These are phyloP conservation scores for Spheniscus humboldti DNA, from an alignment of 2,797 vertebrate species.

Conservation along the genomic window DNA sequence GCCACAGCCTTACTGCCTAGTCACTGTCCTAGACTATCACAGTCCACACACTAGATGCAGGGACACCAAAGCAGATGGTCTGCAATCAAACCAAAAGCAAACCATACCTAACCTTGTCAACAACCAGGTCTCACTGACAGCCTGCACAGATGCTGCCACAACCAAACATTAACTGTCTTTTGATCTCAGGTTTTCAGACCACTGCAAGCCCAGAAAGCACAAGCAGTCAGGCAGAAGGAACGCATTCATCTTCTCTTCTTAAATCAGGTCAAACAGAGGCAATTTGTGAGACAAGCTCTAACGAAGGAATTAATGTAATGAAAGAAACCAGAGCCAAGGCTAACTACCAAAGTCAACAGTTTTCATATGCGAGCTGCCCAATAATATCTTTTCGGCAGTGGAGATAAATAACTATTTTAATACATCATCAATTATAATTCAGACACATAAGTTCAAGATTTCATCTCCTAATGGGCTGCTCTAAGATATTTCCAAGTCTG, in stretches of 20 bases:
- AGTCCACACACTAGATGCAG: not conserved
- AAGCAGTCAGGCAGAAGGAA: not conserved
- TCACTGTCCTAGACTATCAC: not conserved
- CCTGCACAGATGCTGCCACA: not conserved
- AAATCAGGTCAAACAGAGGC: not conserved
- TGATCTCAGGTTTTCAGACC: not conserved
- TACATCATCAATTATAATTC: not conserved
- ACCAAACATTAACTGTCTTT: not conserved
- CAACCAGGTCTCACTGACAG: not conserved
- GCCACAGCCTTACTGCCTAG: not conserved
- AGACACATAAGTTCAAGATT: not conserved
- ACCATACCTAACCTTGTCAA: not conserved
- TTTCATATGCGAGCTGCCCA: not conserved
- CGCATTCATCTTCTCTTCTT: not conserved
- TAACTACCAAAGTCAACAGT: conserved; percentile 13
- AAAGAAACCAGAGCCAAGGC: conserved; percentile 5
- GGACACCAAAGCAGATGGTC: not conserved
- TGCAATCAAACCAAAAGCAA: not conserved
- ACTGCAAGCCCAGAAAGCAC: not conserved
- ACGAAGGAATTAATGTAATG: conserved; percentile 28
- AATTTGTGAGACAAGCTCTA: conserved; percentile 1
- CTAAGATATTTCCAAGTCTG: conserved; percentile 9
- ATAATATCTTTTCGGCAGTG: not conserved
- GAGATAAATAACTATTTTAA: conserved; percentile 16
- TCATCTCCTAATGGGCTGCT: conserved; percentile 29